These are phyloP conservation scores for Rhopilema esculentum DNA, from an alignment of 30 jellyfish, hydroid and myxozoan species.

Conservation along the genomic window DNA sequence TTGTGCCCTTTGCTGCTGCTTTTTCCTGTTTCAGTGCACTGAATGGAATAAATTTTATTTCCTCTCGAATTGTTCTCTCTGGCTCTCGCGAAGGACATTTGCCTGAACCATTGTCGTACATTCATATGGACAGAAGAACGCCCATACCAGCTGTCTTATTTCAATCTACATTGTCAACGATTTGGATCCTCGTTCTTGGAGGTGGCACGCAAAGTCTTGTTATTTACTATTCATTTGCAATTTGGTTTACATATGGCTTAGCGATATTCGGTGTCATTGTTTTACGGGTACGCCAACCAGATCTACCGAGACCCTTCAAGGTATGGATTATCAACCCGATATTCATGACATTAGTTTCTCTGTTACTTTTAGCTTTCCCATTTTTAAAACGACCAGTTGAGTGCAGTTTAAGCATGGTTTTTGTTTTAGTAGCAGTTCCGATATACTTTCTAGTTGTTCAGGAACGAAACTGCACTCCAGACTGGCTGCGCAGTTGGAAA, in stretches of 20 bases:
- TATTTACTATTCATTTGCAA: slow-evolving; percentile 36
- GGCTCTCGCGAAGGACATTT: slow-evolving; percentile 45
- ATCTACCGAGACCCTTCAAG: slow-evolving; percentile 62
- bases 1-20: slow-evolving; percentile 17
- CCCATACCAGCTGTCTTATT: slow-evolving; percentile 6
- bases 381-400: not conserved
- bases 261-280: slow-evolving; percentile 43
- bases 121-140: slow-evolving; percentile 10
- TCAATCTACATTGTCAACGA: not conserved
- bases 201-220: slow-evolving; percentile 2
- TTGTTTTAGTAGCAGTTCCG: slow-evolving; percentile 21
- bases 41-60: slow-evolving; percentile 7
- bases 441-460: not conserved
- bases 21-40: slow-evolving; percentile 5
- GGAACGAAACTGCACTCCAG: slow-evolving; percentile 9
- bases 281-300: slow-evolving; percentile 49
- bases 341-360: slow-evolving; percentile 1
- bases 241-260: slow-evolving; percentile 33
- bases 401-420: not conserved
- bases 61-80: not conserved
- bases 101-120: slow-evolving; percentile 22
- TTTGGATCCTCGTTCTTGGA: slow-evolving; percentile 16
- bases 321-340: slow-evolving; percentile 70
- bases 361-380: too few species aligned
- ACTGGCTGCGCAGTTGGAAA: not conserved